These are phyloP conservation scores for Dendropsophus ebraccatus DNA, from an alignment of 2,113 vertebrate genomes.

Conservation along the genomic window DNA sequence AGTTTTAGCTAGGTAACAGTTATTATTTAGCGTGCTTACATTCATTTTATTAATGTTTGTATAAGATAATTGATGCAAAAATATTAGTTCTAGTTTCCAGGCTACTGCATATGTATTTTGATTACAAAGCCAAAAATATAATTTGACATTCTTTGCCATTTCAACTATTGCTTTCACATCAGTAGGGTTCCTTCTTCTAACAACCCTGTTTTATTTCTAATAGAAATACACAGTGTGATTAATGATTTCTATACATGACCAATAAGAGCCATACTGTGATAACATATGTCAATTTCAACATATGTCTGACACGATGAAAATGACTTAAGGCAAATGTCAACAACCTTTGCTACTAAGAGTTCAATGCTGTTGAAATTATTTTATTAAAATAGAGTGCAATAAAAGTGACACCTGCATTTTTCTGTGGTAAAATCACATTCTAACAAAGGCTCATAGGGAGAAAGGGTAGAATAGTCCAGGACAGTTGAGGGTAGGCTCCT, in stretches of 20 bases:
- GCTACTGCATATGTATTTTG: background rate
- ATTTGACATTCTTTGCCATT: constrained; percentile 7
- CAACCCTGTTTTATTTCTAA: constrained; percentile 30
- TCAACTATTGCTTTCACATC: constrained; percentile 1
- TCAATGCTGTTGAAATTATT: background rate
- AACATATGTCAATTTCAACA: constrained; percentile 55
- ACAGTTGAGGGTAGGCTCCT: too few species aligned
- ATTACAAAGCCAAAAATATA: constrained; percentile 15
- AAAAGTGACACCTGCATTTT: background rate
- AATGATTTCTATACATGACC: constrained; percentile 53
- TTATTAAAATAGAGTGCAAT: background rate
- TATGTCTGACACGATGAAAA: constrained; percentile 1
- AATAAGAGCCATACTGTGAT: constrained; percentile 44
- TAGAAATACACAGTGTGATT: constrained; percentile 46
- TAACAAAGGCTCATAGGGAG: too few species aligned
- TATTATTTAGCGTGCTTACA: background rate
- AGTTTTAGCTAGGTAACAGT: background rate
- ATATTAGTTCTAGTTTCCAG: background rate
- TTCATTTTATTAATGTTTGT: background rate
- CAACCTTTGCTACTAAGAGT: background rate
- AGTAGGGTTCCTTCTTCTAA: constrained; percentile 25
- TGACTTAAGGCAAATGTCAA: constrained; percentile 40
- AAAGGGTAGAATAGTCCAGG: too few species aligned
- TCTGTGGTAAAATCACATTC: too few species aligned
- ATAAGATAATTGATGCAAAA: background rate